Conservation (phyloP, 1,140 invertebrate species). For the Metaphire vulgaris region DNA sequence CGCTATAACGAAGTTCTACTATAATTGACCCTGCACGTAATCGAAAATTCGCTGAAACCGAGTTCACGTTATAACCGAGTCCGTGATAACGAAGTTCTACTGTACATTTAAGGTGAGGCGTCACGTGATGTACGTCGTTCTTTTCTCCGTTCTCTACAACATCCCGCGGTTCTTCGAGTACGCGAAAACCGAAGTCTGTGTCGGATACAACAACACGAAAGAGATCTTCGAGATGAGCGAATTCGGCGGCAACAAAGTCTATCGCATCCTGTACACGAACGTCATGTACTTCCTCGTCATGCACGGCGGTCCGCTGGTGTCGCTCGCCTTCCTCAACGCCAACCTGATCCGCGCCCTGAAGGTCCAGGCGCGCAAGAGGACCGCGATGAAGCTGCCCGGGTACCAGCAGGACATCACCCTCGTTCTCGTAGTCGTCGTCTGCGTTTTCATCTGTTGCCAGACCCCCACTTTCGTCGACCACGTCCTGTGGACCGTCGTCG, state of each 20-base stretch:
- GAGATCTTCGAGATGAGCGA: slow-evolving; percentile 19
- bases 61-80: no score
- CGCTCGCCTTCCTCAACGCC: slow-evolving; percentile 24
- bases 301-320: slow-evolving; percentile 23
- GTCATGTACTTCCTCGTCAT: slow-evolving; percentile 25
- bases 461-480: slow-evolving; percentile 28
- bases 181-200: slow-evolving; percentile 7
- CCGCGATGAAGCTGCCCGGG: no score
- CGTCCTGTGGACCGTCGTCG: slow-evolving; percentile 28
- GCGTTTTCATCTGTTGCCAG: slow-evolving; percentile 29
- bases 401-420: slow-evolving; percentile 30
- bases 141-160: no score
- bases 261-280: slow-evolving; percentile 25
- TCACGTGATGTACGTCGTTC: no score
- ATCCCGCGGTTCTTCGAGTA: no score
- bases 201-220: slow-evolving; percentile 12
- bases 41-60: no score
- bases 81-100: no score
- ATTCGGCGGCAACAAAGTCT: slow-evolving; percentile 24
- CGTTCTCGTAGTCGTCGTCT: slow-evolving; percentile 28
- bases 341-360: slow-evolving; percentile 27
- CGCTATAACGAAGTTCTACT: no score
- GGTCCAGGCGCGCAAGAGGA: no score
- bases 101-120: no score
- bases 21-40: no score